Conservation (phyloP, 2,888 invertebrate species). For the Mantis religiosa region DNA sequence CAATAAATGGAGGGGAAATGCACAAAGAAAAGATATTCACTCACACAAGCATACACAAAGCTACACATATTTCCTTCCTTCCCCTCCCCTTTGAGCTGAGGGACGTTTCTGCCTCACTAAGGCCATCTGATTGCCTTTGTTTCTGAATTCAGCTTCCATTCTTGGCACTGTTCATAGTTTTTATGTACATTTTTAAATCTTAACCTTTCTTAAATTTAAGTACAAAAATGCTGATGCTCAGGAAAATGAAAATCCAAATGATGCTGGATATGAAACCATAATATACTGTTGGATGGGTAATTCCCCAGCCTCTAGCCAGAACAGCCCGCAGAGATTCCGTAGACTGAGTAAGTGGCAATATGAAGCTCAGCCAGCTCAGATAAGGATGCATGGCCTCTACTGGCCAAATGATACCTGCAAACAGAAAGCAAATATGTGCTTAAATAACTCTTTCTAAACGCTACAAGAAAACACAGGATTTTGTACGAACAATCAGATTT, state of each 20-base stretch:
- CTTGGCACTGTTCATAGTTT: neutral
- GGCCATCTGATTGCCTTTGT: neutral
- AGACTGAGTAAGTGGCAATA: conserved; percentile 81
- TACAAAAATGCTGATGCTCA: conserved; percentile 67
- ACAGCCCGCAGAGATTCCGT: conserved; percentile 85
- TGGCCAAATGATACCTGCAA: conserved; percentile 81
- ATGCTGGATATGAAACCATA: conserved; percentile 74
- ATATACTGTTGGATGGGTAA: conserved; percentile 68
- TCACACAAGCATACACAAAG: neutral
- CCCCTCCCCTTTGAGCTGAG: neutral
- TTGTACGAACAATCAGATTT: no score
- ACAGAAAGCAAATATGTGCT: neutral
- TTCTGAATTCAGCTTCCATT: neutral
- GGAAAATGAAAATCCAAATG: conserved; percentile 74
- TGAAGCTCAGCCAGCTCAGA: conserved; percentile 65
- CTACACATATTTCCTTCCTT: neutral
- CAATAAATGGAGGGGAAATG: neutral
- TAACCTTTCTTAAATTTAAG: conserved; percentile 83
- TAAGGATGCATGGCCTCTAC: conserved; percentile 83
- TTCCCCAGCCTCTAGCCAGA: conserved; percentile 77
- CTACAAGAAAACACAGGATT: no score
- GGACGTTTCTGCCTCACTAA: neutral
- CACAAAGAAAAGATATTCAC: neutral
- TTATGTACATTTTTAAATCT: conserved; percentile 28
- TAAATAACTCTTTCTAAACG: no score